Evolutionary conservation across 2,888 invertebrate genomes (phyloP).

Genomic region (Cenopis cana): DNA sequence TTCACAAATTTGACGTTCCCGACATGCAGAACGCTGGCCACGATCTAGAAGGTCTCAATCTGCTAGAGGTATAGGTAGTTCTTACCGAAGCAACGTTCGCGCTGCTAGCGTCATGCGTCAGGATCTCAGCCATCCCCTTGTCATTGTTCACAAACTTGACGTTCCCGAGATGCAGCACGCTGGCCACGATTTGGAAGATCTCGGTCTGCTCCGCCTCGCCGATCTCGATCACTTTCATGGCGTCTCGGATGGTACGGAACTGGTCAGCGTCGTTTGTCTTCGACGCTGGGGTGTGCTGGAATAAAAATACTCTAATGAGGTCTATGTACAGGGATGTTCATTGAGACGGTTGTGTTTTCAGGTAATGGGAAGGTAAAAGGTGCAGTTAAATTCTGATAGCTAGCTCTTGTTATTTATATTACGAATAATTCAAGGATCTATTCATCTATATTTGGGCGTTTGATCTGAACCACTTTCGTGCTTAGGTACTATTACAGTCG

Average conservation of each 20-base stretch:
- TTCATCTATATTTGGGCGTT: too few species aligned
- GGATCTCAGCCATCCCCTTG: slow-evolving; percentile 89
- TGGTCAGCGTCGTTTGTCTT: slow-evolving; percentile 86
- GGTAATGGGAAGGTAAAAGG: too few species aligned
- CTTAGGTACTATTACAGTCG: too few species aligned
- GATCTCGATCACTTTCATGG: slow-evolving; percentile 92
- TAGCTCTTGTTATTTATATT: too few species aligned
- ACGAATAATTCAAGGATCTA: too few species aligned
- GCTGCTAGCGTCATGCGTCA: slow-evolving; percentile 84
- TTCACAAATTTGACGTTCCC: slow-evolving; percentile 94
- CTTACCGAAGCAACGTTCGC: slow-evolving; percentile 88
- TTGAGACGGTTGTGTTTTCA: not conserved
- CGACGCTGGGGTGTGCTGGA: slow-evolving; percentile 60
- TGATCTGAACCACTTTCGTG: too few species aligned
- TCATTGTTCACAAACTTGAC: slow-evolving; percentile 90
- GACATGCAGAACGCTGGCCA: slow-evolving; percentile 93
- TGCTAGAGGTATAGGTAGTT: slow-evolving; percentile 64
- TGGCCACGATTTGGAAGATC: slow-evolving; percentile 92
- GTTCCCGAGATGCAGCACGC: slow-evolving; percentile 94
- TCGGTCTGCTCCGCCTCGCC: slow-evolving; percentile 88
- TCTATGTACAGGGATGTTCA: not conserved
- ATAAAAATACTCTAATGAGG: slow-evolving; percentile 20
- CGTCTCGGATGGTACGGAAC: slow-evolving; percentile 88
- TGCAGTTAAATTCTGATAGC: too few species aligned
- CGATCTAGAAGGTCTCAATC: slow-evolving; percentile 90